Conservation (phyloP, 2,888 invertebrate genomes). For the Latrodectus hesperus region DNA sequence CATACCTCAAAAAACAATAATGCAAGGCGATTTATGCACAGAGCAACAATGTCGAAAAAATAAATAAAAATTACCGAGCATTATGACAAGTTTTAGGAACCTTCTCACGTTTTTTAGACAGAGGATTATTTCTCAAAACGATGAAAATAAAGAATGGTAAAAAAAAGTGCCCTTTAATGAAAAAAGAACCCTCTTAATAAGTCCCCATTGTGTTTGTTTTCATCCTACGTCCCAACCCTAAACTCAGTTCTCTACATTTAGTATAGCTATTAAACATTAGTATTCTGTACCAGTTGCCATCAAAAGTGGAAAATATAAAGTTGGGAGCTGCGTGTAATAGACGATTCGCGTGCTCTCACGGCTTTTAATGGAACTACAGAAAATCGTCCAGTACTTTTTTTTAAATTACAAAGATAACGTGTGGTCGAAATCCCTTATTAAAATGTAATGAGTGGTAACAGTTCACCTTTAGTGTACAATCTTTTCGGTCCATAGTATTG, state of each 20-base stretch:
- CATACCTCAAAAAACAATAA: no score
- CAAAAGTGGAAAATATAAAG: background rate
- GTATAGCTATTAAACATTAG: constrained; percentile 49
- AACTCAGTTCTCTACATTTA: constrained; percentile 22
- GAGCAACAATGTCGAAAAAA: no score
- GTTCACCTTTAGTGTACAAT: constrained; percentile 7
- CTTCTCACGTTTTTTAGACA: constrained; percentile 31
- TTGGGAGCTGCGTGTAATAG: constrained; percentile 37
- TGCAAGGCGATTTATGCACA: no score
- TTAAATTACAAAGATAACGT: constrained; percentile 58
- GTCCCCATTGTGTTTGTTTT: constrained; percentile 46
- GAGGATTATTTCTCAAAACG: constrained; percentile 25
- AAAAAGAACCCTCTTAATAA: constrained; percentile 31
- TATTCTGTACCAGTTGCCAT: constrained; percentile 51
- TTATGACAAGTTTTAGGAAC: constrained; percentile 20
- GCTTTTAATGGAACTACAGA: constrained; percentile 29
- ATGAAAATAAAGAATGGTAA: background rate
- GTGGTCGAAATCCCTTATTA: constrained; percentile 52
- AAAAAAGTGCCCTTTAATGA: constrained; percentile 18
- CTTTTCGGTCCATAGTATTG: constrained; percentile 38
- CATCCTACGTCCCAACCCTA: constrained; percentile 2
- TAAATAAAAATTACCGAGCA: no score
- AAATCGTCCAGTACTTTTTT: constrained; percentile 44
- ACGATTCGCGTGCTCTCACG: constrained; percentile 41
- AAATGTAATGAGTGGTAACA: constrained; percentile 54